Conservation (phyloP, 2,888 invertebrate species). For the Criorhina ranunculi region DNA sequence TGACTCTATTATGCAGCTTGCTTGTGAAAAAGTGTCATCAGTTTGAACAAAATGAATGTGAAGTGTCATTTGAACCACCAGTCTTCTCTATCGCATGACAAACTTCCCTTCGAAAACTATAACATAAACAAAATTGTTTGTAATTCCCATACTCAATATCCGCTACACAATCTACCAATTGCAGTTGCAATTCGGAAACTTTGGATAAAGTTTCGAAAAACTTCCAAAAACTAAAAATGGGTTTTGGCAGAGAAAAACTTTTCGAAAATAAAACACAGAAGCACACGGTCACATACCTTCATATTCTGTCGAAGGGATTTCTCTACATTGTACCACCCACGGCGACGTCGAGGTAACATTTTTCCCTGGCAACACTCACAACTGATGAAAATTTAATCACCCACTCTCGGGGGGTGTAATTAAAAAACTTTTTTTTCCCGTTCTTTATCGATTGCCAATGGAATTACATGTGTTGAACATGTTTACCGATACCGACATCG, state of each 20-base stretch:
- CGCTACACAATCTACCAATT: background rate
- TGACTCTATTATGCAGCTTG: too few species aligned
- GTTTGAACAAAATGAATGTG: too few species aligned
- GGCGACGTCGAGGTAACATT: slow-evolving; percentile 83
- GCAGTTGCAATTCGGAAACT: slow-evolving; percentile 9
- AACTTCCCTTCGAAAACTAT: background rate
- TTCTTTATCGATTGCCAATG: slow-evolving; percentile 27
- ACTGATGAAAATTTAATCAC: slow-evolving; percentile 58
- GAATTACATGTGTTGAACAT: slow-evolving; percentile 29
- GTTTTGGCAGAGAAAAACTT: slow-evolving; percentile 11
- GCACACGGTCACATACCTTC: slow-evolving; percentile 80
- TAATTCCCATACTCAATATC: slow-evolving; percentile 3
- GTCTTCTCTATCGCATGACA: too few species aligned
- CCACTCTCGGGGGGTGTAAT: slow-evolving; percentile 47
- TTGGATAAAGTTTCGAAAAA: slow-evolving; percentile 2
- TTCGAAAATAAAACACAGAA: background rate
- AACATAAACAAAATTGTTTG: background rate
- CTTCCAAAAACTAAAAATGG: background rate
- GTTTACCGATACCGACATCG: slow-evolving; percentile 21
- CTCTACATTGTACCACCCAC: slow-evolving; percentile 83
- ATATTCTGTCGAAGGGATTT: slow-evolving; percentile 82
- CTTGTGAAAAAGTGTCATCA: too few species aligned
- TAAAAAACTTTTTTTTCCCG: slow-evolving; percentile 13
- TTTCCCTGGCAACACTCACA: slow-evolving; percentile 22
- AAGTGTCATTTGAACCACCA: too few species aligned